A percentile compares a stretch with the other conserved stretches of the same genome.
These are phyloP conservation scores for Drosophila subobscura DNA, from an alignment of 1,140 invertebrate genomes.

Conservation along the genomic window DNA sequence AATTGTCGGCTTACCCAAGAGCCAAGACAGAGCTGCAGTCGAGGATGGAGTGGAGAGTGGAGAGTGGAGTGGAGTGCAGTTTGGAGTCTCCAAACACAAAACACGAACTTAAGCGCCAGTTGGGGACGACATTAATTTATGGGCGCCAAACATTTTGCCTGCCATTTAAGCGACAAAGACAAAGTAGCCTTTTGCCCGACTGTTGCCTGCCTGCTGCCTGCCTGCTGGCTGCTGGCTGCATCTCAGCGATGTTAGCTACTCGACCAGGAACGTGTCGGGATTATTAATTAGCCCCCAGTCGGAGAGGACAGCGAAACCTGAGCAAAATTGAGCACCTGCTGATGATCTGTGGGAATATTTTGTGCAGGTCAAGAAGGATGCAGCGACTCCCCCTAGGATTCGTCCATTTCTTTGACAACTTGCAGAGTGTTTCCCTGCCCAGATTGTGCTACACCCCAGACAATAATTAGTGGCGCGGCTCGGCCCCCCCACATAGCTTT, in stretches of 20 bases:
- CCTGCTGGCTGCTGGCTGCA: slow-evolving; percentile 7
- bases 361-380: slow-evolving; percentile 17
- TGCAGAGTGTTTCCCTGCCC: no score
- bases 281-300: slow-evolving; percentile 63
- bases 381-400: no score
- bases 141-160: slow-evolving; percentile 74
- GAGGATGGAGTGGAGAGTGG: neutral
- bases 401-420: no score
- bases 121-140: slow-evolving; percentile 68
- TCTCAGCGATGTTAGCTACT: slow-evolving; percentile 7
- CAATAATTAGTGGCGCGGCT: slow-evolving; percentile 48
- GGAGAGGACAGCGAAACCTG: slow-evolving; percentile 15
- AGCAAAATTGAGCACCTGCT: slow-evolving; percentile 8
- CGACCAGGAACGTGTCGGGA: slow-evolving; percentile 57
- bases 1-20: slow-evolving; percentile 46
- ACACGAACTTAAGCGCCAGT: slow-evolving; percentile 65
- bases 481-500: slow-evolving; percentile 39
- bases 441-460: slow-evolving; percentile 14
- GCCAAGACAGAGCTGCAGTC: slow-evolving; percentile 8
- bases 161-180: slow-evolving; percentile 75
- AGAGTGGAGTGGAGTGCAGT: slow-evolving; percentile 16
- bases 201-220: slow-evolving; percentile 3
- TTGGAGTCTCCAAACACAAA: slow-evolving; percentile 2
- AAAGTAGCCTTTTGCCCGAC: slow-evolving; percentile 55
- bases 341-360: slow-evolving; percentile 33